A percentile compares a stretch with the other conserved stretches of the same genome.
Evolutionary conservation across 2,888 invertebrate species (phyloP).

Genomic region (Drosophila leonis): DNA sequence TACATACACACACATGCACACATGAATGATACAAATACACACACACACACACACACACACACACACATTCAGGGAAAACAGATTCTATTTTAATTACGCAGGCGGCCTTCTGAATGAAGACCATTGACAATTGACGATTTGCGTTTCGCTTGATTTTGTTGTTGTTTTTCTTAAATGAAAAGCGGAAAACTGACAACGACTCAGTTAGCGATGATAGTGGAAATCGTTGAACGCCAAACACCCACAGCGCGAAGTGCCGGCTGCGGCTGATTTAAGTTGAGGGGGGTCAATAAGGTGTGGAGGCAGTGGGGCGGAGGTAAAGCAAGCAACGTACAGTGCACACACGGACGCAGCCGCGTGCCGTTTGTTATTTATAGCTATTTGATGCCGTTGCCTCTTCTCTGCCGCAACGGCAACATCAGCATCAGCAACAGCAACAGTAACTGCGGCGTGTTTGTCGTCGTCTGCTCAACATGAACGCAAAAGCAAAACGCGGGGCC

Average conservation of each 20-base stretch:
- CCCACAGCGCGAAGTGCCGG: conserved; percentile 60
- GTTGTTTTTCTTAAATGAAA: conserved; percentile 44
- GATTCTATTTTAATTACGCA: conserved; percentile 72
- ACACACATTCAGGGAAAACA: conserved; percentile 6
- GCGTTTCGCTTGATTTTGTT: conserved; percentile 49
- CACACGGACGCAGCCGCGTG: conserved; percentile 67
- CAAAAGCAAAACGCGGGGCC: conserved; percentile 44
- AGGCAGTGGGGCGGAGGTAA: not conserved
- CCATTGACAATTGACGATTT: conserved; percentile 70
- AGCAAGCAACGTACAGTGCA: conserved; percentile 32
- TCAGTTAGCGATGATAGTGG: conserved; percentile 23
- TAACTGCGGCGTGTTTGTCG: conserved; percentile 40
- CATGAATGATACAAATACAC: conserved; percentile 2
- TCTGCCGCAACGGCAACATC: conserved; percentile 26
- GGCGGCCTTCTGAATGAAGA: conserved; percentile 67
- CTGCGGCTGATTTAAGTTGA: conserved; percentile 12
- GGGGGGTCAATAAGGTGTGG: conserved; percentile 16
- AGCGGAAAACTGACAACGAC: conserved; percentile 62
- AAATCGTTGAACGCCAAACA: conserved; percentile 60
- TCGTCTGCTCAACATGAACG: conserved; percentile 43
- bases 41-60: conserved; percentile 16
- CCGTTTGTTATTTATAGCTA: conserved; percentile 75
- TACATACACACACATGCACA: conserved; percentile 7
- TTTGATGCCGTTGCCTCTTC: conserved; percentile 33
- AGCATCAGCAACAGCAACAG: conserved; percentile 19